phyloP scores from a whole-genome alignment of 2,113 vertebrate genomes.

The Ovibos moschatus region DNA sequence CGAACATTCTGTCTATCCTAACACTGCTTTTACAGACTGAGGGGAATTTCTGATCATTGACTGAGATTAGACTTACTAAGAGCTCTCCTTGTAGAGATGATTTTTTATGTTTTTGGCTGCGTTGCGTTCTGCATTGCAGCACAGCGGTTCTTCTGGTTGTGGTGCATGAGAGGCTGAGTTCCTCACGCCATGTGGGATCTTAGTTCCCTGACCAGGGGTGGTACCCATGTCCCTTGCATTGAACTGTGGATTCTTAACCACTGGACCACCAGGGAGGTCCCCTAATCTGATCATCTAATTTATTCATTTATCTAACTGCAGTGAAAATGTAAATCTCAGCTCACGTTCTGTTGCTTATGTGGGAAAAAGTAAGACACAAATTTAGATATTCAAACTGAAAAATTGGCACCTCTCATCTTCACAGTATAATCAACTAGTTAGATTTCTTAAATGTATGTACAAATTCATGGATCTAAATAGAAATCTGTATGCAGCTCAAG shows the following conservation, averaged over 20 bases:
- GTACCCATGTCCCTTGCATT: neutral
- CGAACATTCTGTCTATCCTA: neutral
- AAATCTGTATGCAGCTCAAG: neutral
- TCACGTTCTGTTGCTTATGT: neutral
- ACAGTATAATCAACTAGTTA: neutral
- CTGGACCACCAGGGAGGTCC: neutral
- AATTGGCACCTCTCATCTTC: neutral
- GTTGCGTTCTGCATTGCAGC: neutral
- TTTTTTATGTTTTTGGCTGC: neutral
- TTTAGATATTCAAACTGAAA: neutral
- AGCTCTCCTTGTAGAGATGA: neutral
- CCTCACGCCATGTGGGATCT: fast-evolving
- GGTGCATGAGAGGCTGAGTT: neutral
- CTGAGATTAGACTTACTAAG: neutral
- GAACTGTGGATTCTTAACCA: neutral
- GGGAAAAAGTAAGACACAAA: neutral
- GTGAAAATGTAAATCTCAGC: neutral
- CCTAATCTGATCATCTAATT: neutral
- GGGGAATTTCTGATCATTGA: neutral
- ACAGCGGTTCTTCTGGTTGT: fast-evolving
- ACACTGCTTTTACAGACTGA: too few relatives aligned
- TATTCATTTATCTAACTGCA: neutral
- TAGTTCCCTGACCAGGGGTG: neutral
- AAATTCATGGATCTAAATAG: neutral
- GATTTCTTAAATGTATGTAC: neutral